Conservation (phyloP, 1,140 invertebrate genomes). For the Propsilocerus akamusi region DNA sequence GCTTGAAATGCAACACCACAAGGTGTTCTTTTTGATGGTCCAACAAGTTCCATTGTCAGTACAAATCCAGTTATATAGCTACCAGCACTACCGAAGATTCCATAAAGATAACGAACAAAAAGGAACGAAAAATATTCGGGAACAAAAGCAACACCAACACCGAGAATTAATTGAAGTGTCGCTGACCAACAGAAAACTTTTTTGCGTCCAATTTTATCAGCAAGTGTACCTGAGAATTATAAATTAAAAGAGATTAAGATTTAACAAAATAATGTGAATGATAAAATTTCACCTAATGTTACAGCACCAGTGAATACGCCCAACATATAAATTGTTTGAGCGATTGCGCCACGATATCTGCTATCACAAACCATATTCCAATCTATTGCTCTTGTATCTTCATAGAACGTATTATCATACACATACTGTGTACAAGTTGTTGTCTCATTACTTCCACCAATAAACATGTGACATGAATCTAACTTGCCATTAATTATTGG, state of each 20-base stretch:
- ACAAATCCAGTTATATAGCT: slow-evolving; percentile 72
- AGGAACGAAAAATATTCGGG: slow-evolving; percentile 56
- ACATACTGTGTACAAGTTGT: slow-evolving; percentile 40
- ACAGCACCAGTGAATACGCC: slow-evolving; percentile 78
- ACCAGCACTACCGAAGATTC: slow-evolving; percentile 65
- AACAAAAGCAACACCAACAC: slow-evolving; percentile 51
- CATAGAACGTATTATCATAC: slow-evolving; percentile 48
- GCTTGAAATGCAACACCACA: slow-evolving; percentile 67
- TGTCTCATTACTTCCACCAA: slow-evolving; percentile 25
- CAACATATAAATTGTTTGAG: slow-evolving; percentile 70
- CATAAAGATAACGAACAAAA: slow-evolving; percentile 48
- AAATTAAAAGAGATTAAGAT: no score
- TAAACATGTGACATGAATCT: slow-evolving; percentile 35
- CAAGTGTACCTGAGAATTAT: no score
- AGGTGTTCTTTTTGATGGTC: slow-evolving; percentile 55
- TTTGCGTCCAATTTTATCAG: slow-evolving; percentile 74
- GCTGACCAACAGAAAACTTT: slow-evolving; percentile 57
- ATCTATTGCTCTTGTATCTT: slow-evolving; percentile 50
- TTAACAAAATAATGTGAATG: no score
- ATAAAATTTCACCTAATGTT: no score
- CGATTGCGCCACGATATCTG: slow-evolving; percentile 60
- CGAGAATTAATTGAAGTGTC: slow-evolving; percentile 47
- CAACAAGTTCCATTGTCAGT: slow-evolving; percentile 72
- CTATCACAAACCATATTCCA: slow-evolving; percentile 72
- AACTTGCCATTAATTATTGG: slow-evolving; percentile 28